phyloP scores from a whole-genome alignment of 2,113 vertebrate genomes.

The Ictalurus furcatus region DNA sequence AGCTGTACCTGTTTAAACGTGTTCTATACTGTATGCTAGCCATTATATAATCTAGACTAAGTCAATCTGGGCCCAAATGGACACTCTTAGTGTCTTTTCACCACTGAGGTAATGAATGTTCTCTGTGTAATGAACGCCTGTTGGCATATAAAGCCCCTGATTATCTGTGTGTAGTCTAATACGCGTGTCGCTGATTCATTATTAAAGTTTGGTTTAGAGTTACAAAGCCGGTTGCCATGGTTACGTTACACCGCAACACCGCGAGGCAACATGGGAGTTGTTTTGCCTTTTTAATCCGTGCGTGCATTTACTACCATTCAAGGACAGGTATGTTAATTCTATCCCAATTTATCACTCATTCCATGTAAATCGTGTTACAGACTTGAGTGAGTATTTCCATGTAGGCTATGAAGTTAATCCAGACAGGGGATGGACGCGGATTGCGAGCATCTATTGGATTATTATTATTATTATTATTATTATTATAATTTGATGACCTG shows the following conservation, averaged over 20 bases:
- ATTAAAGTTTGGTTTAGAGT: slow-evolving; percentile 42
- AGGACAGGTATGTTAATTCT: slow-evolving; percentile 53
- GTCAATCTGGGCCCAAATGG: not conserved
- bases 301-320: slow-evolving; percentile 55
- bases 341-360: not conserved
- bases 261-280: slow-evolving; percentile 10
- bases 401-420: not conserved
- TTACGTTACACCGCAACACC: slow-evolving; percentile 1
- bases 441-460: not conserved
- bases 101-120: not conserved
- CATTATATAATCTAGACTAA: not conserved
- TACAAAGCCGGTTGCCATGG: slow-evolving; percentile 39
- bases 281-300: not conserved
- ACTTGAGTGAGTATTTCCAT: not conserved
- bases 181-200: slow-evolving; percentile 38
- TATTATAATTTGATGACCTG: not conserved
- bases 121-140: not conserved
- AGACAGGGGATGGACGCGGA: slow-evolving; percentile 33
- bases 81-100: not conserved
- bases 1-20: not conserved
- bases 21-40: not conserved
- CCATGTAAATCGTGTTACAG: not conserved
- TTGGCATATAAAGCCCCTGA: not conserved
- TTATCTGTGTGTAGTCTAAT: slow-evolving; percentile 39
- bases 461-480: not conserved